Evolutionary conservation across 64 coral and sea anemone species (phyloP), one percentile per base, ranked within the genome.

Genomic region (Trachythela sp.): DNA sequence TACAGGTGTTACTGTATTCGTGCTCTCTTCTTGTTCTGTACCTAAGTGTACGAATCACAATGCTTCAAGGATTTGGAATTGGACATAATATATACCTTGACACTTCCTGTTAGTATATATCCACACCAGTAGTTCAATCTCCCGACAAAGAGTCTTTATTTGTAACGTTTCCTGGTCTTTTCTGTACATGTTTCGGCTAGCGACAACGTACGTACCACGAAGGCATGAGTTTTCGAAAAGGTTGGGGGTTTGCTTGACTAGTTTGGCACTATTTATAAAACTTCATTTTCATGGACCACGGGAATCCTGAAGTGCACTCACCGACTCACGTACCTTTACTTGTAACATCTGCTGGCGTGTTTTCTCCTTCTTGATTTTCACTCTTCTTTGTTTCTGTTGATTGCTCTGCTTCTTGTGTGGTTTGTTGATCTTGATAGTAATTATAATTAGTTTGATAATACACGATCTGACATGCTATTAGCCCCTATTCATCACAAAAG

Each of bases 341-440:
- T 20, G 56, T n/a, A 26, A 26, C 56, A 64, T 64, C 56, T 64
- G 56, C 24, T 64, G 15, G 13, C 15, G 20, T 64, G 56, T 91
- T 86, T 9, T 40, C 84, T 45, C 83, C 39, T 43, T 64, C 36
- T 31, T 48, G 52, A 40, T 24, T 54, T 26, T 54, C 48, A n/a
- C 38, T 54, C 31, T 40, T 88, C 48, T 56, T 85, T 85, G 89
- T 85, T 93, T 93, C 58, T 26, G 94, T 49, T 58, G 85, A 20
- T 36, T 85, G 48, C 10, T 88, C 93, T 43, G 90, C 35, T 24
- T 70, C 67, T 76, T 91, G 80, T 0, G 60, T 60, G 26, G 86
- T 40, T 34, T 71, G 20, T 31, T 41, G 54, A 29, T 90, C 88
- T 90, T 77, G 45, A 84, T 38, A 85, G 45, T 84, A 72, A 40